Percentiles rank a stretch among this genome's conserved stretches.
Evolutionary conservation across 2,113 vertebrate genomes (phyloP).

Genomic region (Cyrtonyx montezumae): DNA sequence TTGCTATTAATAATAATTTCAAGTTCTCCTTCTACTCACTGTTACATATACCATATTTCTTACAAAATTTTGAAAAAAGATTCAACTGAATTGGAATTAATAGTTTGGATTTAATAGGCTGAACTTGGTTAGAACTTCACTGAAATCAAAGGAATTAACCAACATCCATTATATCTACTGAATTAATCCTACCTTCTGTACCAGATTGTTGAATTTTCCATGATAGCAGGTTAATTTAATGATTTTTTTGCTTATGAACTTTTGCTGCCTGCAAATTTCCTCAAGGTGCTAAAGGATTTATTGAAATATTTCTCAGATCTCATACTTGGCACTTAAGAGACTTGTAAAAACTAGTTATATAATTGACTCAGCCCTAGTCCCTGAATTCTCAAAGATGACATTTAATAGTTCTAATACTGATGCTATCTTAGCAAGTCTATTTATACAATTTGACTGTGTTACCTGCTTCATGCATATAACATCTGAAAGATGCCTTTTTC

Average conservation of each 20-base stretch:
- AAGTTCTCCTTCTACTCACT: background rate
- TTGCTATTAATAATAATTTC: background rate
- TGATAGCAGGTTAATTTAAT: constrained; percentile 1
- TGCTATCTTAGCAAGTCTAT: background rate
- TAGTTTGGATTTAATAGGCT: background rate
- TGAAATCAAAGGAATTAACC: background rate
- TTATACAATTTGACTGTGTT: background rate
- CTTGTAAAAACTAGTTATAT: background rate
- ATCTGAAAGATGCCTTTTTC: background rate
- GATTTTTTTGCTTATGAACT: constrained; percentile 20
- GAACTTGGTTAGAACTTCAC: background rate
- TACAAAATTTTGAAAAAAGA: background rate
- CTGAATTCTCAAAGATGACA: background rate
- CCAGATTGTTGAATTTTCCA: background rate
- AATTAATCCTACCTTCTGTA: background rate
- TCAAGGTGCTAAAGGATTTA: constrained; percentile 15
- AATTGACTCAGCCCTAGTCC: background rate
- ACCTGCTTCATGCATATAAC: background rate
- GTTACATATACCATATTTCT: background rate
- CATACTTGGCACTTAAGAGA: background rate
- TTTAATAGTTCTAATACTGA: background rate
- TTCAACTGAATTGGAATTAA: background rate
- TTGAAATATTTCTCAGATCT: constrained; percentile 31
- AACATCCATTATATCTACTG: background rate
- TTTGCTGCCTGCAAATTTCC: constrained; percentile 3